A percentile compares a stretch with the other conserved stretches of the same genome.
Conservation (phyloP, 2,113 vertebrate genomes). For the Baryphthengus martii region DNA sequence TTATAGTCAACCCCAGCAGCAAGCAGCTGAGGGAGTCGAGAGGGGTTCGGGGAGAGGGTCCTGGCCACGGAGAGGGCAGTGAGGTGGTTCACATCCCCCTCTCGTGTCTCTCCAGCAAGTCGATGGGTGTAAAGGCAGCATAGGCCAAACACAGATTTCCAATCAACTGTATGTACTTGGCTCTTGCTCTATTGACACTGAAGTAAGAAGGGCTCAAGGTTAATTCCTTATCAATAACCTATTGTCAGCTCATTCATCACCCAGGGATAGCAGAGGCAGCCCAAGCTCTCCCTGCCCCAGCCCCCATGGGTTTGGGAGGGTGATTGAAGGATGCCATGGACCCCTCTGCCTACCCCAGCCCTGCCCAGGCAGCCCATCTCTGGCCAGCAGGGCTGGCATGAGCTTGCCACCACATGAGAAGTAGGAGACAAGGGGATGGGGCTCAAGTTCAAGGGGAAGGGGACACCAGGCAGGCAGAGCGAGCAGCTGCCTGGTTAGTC, state of each 20-base stretch:
- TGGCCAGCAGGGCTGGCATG: neutral
- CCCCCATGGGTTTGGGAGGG: neutral
- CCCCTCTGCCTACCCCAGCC: neutral
- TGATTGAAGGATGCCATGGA: accelerated
- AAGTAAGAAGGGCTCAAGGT: constrained; percentile 78
- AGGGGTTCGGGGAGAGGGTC: accelerated
- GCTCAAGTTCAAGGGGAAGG: neutral
- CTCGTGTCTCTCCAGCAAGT: neutral
- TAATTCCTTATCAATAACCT: constrained; percentile 82
- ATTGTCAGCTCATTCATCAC: constrained; percentile 82
- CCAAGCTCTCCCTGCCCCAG: neutral
- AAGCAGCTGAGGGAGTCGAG: neutral
- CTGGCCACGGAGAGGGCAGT: neutral
- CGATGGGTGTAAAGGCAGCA: neutral
- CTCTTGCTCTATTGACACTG: constrained; percentile 72
- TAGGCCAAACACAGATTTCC: constrained; percentile 61
- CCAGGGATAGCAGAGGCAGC: neutral
- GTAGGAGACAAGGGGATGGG: neutral
- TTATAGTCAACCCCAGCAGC: neutral
- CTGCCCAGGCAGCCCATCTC: accelerated
- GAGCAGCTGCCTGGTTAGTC: neutral
- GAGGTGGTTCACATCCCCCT: neutral
- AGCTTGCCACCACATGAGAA: neutral
- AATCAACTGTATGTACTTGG: constrained; percentile 61
- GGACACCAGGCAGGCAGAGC: accelerated